Base-by-base conservation (phyloP, 2,797 vertebrate species). In the Apogon talboti region DNA sequence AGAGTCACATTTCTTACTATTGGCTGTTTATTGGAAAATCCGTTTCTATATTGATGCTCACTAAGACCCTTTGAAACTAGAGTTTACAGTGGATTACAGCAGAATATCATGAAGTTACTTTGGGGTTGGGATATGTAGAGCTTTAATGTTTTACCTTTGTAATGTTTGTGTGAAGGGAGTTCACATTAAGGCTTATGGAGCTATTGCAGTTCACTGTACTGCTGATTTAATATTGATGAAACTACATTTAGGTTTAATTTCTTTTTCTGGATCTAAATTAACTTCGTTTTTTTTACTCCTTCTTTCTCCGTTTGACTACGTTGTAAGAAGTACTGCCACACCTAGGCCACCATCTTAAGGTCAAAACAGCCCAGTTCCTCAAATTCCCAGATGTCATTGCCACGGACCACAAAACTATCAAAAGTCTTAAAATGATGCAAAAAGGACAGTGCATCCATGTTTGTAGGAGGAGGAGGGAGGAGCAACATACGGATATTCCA, bases 351-450 rank as follows among this genome's bases (percentile, higher is more conserved):
- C 3, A 35, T 65, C 9, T 47, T 51, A 59, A 60, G 13, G 75
- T 57, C 28, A 33, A 19, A 41, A 50, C 16, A 11, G 3, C 40
- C 18, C 43, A 7, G 54, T 48, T 48, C n/a, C 14, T 69, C 0
- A 13, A 48, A 57, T 51, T 41, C 60, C 38, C 53, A 40, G 74
- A 66, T 59, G 44, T n/a, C 37, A 41, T 73, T 59, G 16, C 62
- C 63, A 74, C 33, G 28, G 66, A 79, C 68, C 73, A 71, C 18
- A 50, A 24, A 47, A 11, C 37, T 40, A 30, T 74, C 35, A 70
- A 33, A 66, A 74, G 76, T 91, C 87, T 91, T 88, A 85, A 79
- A 71, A 54, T 42, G 11, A 66, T 62, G 45, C 28, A 3, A 16
- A 28, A 61, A 51, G 57, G 76, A 68, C 44, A 56, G 51, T 38